Base-by-base conservation (phyloP, 1,140 invertebrate genomes). In the Agrilus planipennis region DNA sequence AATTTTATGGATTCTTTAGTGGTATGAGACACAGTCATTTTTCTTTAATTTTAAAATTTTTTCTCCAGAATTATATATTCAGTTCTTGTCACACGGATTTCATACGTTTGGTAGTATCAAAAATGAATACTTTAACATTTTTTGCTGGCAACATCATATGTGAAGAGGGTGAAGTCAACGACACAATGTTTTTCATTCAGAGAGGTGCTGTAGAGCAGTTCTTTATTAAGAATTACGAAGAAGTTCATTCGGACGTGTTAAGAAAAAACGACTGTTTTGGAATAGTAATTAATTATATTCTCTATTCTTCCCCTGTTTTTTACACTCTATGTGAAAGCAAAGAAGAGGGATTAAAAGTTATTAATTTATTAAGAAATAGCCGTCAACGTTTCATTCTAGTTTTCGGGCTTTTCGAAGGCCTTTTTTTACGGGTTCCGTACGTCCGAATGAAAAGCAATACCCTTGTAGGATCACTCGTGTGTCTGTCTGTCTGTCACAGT, bases 101-200 rank as follows among this genome's bases (percentile, higher is more conserved):
- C 23, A 52, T 65, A 12, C 53, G 61, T 1, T 58, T 65, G 25
- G 42, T 68, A 10, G 58, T 61, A 15, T 59, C 55, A 11, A 55
- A 54, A 40, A 32, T 65, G 18, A 44, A 54, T 16, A 39, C 59
- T 1, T 60, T 57, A 20, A 60, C 46, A 4, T 65, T 65, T 42
- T 62, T 58, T 30, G 46, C 54, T 47, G 62, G 50, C 12, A 62
- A 64, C 53, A 62, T 54, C 34, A 60, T 68, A 22, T 63, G 65
- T 14, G 63, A 64, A 42, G 54, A 64, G 39, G 49, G 49, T 20
- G 64, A 67, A 38, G 61, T 66, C 23, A 65, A 63, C 2, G 51
- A 63, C 31, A 55, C 57, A 2, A 64, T 68, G 60, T 68, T 63
- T 34, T 46, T 68, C 12, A 59, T 68, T 4, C 63, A 68, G 39